phyloP scores from a whole-genome alignment of 2,113 vertebrate genomes.

The Fregata magnificens region DNA sequence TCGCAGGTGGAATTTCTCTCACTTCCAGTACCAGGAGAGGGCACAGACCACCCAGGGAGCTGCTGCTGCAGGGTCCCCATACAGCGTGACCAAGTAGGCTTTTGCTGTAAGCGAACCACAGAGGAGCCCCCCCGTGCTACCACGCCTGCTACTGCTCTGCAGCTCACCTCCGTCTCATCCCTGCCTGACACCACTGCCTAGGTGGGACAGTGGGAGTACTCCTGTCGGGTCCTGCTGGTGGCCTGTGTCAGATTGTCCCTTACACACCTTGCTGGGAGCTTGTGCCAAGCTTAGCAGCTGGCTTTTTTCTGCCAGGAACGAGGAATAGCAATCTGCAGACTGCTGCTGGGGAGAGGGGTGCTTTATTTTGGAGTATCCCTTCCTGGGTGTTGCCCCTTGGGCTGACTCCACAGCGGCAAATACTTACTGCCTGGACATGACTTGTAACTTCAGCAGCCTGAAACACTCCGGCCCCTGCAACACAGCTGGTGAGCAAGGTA shows the following conservation, averaged over 20 bases:
- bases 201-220: not conserved
- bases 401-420: not conserved
- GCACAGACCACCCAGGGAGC: not conserved
- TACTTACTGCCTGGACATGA: not conserved
- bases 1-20: not conserved
- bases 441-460: not conserved
- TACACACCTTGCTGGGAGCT: no score
- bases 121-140: not conserved
- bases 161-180: not conserved
- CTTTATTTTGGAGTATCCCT: not conserved
- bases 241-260: not conserved
- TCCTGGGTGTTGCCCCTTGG: not conserved
- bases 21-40: not conserved
- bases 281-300: not conserved
- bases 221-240: not conserved
- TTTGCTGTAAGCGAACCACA: not conserved
- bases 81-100: not conserved
- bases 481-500: not conserved
- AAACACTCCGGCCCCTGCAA: not conserved
- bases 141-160: not conserved
- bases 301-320: not conserved
- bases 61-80: not conserved
- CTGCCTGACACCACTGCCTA: not conserved
- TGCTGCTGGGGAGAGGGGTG: not conserved
- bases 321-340: not conserved